Evolutionary conservation across 1,140 invertebrate genomes (phyloP), one percentile per base, ranked within the genome.

Genomic region (Drosophila auraria): DNA sequence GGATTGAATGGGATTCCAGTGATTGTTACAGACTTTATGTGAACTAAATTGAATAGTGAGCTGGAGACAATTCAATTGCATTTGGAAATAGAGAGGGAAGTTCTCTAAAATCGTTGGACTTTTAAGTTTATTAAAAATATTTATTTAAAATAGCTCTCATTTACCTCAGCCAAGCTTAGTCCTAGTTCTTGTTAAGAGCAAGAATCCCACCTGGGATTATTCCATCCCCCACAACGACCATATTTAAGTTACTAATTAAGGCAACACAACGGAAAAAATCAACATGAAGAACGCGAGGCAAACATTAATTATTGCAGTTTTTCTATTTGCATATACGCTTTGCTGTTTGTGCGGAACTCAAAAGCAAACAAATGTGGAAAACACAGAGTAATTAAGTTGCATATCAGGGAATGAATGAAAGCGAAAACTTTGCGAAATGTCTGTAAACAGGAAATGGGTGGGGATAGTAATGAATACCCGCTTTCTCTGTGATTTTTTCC

Each of bases 301-400:
- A 73, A 73, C 69, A 74, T 73, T 73, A 73, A 61, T 74, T 74
- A 73, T 74, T 61, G 56, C 68, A 73, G 47, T 45, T 61, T 73
- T 69, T 70, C 30, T 47, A 53, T 50, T 73, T 72, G 50, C 54
- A 40, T 58, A 27, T 36, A 38, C 15, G n/a, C 68, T 17, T 2
- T 20, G 14, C 33, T 69, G 68, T 56, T 44, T 54, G 50, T 47
- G 38, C 25, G 44, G 27, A 71, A 71, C 66, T 59, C 20, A 50
- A 72, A 51, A 27, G 27, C 44, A 70, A 74, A 73, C 71, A 74
- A 73, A 61, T 74, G 71, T 61, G 71, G 25, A 61, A 74, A 73
- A 51, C 68, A 60, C 69, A 33, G 65, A 70, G 69, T 74, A 74
- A 74, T 74, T 74, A 73, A 74, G 68, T 73, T 73, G 71, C 23